Evolutionary conservation across 2,888 invertebrate species (phyloP), one percentile per base, ranked within the genome.

Genomic region (Chrysolina haemoptera): DNA sequence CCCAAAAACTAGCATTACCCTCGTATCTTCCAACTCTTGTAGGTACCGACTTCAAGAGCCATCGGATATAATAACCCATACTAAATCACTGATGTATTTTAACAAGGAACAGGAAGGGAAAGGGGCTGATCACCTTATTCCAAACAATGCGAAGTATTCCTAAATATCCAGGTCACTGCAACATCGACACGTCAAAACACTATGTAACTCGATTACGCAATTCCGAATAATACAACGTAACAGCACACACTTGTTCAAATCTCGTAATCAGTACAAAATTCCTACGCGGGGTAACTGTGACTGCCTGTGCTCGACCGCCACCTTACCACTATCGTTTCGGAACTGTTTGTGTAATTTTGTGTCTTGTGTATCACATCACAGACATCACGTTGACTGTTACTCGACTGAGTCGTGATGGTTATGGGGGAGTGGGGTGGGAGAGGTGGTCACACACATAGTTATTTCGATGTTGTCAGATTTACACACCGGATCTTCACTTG

Each of bases 401-500:
- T 63, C 73, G 67, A 73, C 68, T 71, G n/a, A n/a, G 27, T 62
- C 22, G 11, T 43, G 22, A 50, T 73, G 79, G 71, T 80, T 80
- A 83, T 83, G 85, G 83, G 85, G 84, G 85, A 84, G 86, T 83
- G 81, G 81, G 79, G 65, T 83, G 81, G 81, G 79, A 53, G 81
- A 75, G 79, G 80, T 78, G 81, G 79, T 77, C 72, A 77, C 69
- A 76, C 73, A 80, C 70, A 73, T 74, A 77, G 77, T 70, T 77
- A 75, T 77, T 72, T 71, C 79, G 76, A 80, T 77, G 81, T 83
- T 82, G 83, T 79, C 82, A 76, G 76, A 76, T 71, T 74, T 71
- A 75, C 75, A 73, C 82, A 86, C 87, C 87, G 87, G 87, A 87
- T 87, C 87, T 87, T 85, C 86, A 86, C 86, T 86, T 85, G 85